phyloP scores from a whole-genome alignment of 2,888 invertebrate species.

The Leptinotarsa juncta region DNA sequence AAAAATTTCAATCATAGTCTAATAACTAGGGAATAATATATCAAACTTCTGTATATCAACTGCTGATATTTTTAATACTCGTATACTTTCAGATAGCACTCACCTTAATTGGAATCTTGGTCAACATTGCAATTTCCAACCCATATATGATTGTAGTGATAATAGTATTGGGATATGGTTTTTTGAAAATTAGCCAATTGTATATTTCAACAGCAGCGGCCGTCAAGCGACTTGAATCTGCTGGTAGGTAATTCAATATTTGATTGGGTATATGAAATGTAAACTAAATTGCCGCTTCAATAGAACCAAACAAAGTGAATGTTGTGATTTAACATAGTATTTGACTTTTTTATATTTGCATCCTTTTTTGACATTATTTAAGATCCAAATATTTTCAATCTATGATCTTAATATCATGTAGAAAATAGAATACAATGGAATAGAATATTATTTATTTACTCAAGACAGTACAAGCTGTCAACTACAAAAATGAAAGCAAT shows the following conservation, averaged over 20 bases:
- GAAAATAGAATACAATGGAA: too few species aligned
- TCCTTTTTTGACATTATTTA: too few species aligned
- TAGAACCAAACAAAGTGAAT: background rate
- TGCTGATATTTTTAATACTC: background rate
- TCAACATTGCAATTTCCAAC: conserved; percentile 76
- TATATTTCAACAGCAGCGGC: conserved; percentile 78
- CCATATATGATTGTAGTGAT: conserved; percentile 75
- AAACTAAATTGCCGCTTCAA: background rate
- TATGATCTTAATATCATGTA: too few species aligned
- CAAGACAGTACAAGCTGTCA: too few species aligned
- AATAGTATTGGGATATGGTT: conserved; percentile 72
- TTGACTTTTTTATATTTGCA: too few species aligned
- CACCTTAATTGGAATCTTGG: conserved; percentile 76
- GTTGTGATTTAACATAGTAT: too few species aligned
- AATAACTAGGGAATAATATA: too few species aligned
- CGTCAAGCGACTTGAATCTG: conserved; percentile 73
- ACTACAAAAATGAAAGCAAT: too few species aligned
- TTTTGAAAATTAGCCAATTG: conserved; percentile 72
- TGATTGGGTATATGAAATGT: too few species aligned
- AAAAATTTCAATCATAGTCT: too few species aligned
- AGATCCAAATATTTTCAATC: too few species aligned
- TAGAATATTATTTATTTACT: too few species aligned
- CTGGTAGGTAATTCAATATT: conserved; percentile 63
- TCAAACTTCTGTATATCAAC: background rate
- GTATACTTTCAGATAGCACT: conserved; percentile 70